A percentile compares a stretch with the other conserved stretches of the same genome.
These are phyloP conservation scores for Platorchestia sp. DNA, from an alignment of 1,140 invertebrate species.

Conservation along the genomic window DNA sequence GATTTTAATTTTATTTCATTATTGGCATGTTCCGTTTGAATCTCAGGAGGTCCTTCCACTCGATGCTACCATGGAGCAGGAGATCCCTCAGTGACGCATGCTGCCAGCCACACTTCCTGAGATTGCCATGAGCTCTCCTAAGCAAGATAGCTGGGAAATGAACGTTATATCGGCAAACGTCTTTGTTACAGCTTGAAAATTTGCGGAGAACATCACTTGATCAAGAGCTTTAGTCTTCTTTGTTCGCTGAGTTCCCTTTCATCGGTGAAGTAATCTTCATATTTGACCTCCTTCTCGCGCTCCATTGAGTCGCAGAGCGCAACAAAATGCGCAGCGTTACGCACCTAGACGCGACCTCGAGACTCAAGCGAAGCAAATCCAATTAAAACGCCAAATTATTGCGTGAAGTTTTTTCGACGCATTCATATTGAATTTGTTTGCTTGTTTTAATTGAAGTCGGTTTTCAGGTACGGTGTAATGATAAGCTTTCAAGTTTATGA, in stretches of 20 bases:
- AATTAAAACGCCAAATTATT: background rate
- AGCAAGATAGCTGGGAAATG: background rate
- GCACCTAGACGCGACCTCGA: background rate
- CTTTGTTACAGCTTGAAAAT: background rate
- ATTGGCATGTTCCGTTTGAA: too few relatives aligned
- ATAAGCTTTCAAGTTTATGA: too few relatives aligned
- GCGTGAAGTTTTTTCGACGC: background rate
- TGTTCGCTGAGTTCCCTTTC: constrained; percentile 10
- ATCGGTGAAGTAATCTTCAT: constrained; percentile 28
- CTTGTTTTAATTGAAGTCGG: too few relatives aligned
- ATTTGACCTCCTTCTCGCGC: constrained; percentile 37
- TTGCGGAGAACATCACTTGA: background rate
- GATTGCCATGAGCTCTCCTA: background rate
- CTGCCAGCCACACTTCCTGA: background rate
- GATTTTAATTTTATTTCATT: too few relatives aligned
- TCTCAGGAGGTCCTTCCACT: too few relatives aligned
- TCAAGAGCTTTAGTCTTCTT: background rate
- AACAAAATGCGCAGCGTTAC: background rate
- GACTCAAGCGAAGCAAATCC: background rate
- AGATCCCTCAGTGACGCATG: too few relatives aligned
- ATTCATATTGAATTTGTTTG: background rate
- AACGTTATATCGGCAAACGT: background rate
- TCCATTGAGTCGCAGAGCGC: background rate
- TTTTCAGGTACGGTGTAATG: background rate
- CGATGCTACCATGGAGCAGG: too few relatives aligned